A percentile compares a stretch with the other conserved stretches of the same genome.
Evolutionary conservation across 2,797 vertebrate species (phyloP).

Genomic region (Falco rusticolus): DNA sequence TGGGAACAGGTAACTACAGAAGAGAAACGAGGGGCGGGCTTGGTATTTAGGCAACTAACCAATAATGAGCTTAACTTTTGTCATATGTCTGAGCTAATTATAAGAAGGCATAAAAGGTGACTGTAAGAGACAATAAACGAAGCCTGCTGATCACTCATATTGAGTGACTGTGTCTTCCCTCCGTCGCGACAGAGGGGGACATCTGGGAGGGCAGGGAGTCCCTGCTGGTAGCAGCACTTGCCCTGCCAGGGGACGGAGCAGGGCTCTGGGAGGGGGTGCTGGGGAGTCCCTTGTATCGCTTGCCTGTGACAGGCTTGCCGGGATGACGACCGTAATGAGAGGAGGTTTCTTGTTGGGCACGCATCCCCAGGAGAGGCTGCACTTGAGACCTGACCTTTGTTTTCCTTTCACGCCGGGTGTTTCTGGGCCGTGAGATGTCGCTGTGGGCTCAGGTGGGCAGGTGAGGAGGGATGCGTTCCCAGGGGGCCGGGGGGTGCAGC

Average conservation of each 20-base stretch:
- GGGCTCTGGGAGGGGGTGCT: background rate
- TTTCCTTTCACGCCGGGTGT: background rate
- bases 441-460: background rate
- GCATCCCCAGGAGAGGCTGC: background rate
- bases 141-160: no score
- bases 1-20: no score
- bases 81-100: no score
- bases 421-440: background rate
- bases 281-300: background rate
- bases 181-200: no score
- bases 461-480: slow-evolving; percentile 6
- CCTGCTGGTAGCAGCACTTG: background rate
- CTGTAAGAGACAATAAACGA: no score
- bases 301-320: background rate
- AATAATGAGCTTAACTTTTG: no score
- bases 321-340: background rate
- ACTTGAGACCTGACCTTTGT: background rate
- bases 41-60: no score
- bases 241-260: background rate
- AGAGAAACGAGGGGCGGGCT: no score
- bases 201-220: background rate
- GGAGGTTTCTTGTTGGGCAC: background rate
- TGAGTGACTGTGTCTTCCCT: no score
- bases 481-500: background rate
- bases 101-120: no score